A percentile compares a stretch with the other conserved stretches of the same genome.
phyloP scores from a whole-genome alignment of 2,888 invertebrate genomes.

The Heliconius erato region DNA sequence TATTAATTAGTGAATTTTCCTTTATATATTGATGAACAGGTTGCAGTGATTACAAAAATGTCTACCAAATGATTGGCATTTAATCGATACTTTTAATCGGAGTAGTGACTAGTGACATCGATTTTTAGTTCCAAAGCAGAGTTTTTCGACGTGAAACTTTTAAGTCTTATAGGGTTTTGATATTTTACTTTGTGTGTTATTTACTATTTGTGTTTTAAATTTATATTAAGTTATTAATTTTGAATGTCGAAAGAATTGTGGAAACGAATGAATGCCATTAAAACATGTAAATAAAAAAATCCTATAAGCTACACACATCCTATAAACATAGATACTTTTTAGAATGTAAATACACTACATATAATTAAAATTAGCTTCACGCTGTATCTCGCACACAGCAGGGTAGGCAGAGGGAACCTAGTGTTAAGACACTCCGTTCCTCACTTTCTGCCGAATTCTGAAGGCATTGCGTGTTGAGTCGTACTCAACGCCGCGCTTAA shows the following conservation, averaged over 20 bases:
- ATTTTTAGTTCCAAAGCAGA: slow-evolving; percentile 18
- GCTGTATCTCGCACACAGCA: too few species aligned
- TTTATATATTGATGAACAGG: slow-evolving; percentile 24
- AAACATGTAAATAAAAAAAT: not conserved
- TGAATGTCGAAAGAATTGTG: not conserved
- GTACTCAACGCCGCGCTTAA: too few species aligned
- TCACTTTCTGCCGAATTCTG: too few species aligned
- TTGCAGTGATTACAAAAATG: slow-evolving; percentile 41
- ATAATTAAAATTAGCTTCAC: too few species aligned
- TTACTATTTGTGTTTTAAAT: not conserved
- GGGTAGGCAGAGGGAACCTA: too few species aligned
- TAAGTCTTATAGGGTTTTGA: not conserved
- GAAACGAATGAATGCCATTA: not conserved
- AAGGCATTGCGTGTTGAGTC: too few species aligned
- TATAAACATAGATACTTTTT: too few species aligned
- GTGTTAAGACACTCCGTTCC: too few species aligned
- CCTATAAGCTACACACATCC: not conserved
- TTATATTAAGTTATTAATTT: not conserved
- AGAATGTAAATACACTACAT: too few species aligned
- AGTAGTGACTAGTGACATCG: slow-evolving; percentile 38
- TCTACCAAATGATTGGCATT: slow-evolving; percentile 35
- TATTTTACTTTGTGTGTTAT: not conserved
- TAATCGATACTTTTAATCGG: slow-evolving; percentile 49
- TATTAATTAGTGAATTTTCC: not conserved
- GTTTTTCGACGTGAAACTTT: not conserved